These are phyloP conservation scores for Brachionus plicatilis DNA, from an alignment of 1,140 invertebrate genomes.

Conservation along the genomic window DNA sequence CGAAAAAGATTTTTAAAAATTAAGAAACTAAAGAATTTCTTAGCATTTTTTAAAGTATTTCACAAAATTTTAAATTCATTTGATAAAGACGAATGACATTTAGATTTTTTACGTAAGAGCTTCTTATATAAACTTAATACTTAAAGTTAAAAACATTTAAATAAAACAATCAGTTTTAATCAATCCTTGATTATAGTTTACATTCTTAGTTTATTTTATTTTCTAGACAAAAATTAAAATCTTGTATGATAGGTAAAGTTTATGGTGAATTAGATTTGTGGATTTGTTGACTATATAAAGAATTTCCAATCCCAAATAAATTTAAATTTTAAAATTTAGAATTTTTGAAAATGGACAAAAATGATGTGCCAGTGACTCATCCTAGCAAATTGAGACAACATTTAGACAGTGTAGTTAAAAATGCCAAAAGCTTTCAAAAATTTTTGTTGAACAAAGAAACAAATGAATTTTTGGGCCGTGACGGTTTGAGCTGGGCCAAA, in stretches of 20 bases:
- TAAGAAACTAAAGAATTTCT: too few relatives aligned
- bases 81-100: not conserved
- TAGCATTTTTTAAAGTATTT: too few relatives aligned
- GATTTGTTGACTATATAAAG: not conserved
- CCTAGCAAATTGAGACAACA: not conserved
- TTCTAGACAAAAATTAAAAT: not conserved
- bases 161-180: not conserved
- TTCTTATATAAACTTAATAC: not conserved
- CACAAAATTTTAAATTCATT: not conserved
- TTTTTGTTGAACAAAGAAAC: conserved; percentile 11
- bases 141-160: not conserved
- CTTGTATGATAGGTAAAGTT: not conserved
- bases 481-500: conserved; percentile 5
- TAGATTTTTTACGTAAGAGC: not conserved
- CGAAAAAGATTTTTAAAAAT: not conserved
- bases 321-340: not conserved
- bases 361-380: not conserved
- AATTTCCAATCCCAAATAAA: not conserved
- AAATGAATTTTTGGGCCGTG: conserved; percentile 11
- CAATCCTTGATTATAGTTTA: not conserved
- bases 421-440: not conserved
- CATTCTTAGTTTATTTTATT: not conserved
- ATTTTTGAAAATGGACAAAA: not conserved
- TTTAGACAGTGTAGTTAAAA: not conserved
- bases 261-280: not conserved